Base-by-base conservation (phyloP, 2,888 invertebrate species). In the Hirtodrosophila trivittata region DNA sequence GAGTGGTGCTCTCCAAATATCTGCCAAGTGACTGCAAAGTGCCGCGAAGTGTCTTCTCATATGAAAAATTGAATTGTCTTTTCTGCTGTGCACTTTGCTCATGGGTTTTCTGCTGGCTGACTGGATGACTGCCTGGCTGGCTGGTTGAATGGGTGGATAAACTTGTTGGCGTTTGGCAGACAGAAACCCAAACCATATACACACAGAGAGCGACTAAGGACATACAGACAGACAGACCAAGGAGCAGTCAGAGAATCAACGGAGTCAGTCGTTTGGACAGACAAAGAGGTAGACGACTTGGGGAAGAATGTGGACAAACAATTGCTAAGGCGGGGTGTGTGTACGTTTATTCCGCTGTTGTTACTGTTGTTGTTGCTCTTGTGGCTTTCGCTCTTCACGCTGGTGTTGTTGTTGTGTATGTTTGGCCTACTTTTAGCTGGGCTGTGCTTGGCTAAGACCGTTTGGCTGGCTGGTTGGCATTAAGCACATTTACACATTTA, bases 1-100 rank as follows among this genome's bases (percentile, higher is more conserved):
- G 18, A 9, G n/a, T 13, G 21, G 42, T 5, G 3, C 37, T 14
- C 47, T 26, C 47, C 68, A 51, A 69, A 59, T 69, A 50, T 58
- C 54, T 55, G 49, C 41, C 57, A 68, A 70, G 74, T 74, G 75
- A 71, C 75, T 64, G 60, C 50, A 38, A 59, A 66, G 54, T 66
- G 66, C 49, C 72, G 72, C 71, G 66, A 71, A 62, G 62, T 65
- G 59, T 55, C 62, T 70, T 38, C 62, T 63, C 70, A 60, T 63
- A 74, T 66, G 74, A 80, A 70, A 77, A 81, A 80, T 74, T 80
- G 81, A 77, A 68, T 71, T 71, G 71, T 72, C 72, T 63, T 58
- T 59, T 66, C 59, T 66, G 10, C 59, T 46, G 51, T 55, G 62
- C 62, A 66, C 59, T 49, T 51, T 66, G 51, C 51, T 59, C 7